A percentile compares a stretch with the other conserved stretches of the same genome.
Conservation (phyloP, 35 echinoderm and acorn worm genomes). For the Stichopus chloronotus region DNA sequence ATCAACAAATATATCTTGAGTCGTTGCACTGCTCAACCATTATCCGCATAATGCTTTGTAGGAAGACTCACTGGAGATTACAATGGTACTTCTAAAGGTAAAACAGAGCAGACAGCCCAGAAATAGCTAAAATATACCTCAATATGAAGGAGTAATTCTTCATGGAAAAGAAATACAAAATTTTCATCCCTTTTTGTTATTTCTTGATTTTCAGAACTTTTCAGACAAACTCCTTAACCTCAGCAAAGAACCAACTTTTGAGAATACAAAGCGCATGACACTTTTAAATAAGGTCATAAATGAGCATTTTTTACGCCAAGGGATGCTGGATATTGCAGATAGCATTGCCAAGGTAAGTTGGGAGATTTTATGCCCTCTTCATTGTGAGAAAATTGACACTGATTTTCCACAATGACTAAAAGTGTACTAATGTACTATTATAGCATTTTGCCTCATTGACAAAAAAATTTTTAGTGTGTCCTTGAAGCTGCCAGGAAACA, state of each 20-base stretch:
- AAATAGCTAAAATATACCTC: too few species aligned
- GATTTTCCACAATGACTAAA: too few species aligned
- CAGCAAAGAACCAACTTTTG: conserved; percentile 85
- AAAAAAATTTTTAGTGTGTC: background rate
- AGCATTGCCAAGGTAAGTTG: conserved; percentile 78
- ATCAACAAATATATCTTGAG: background rate
- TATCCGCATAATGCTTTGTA: background rate
- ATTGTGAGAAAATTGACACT: too few species aligned
- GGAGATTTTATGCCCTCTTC: background rate
- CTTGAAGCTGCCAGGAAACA: too few species aligned
- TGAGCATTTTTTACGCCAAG: conserved; percentile 93
- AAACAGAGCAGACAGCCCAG: too few species aligned
- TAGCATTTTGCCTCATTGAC: too few species aligned
- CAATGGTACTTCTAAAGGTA: background rate
- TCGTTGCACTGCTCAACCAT: background rate
- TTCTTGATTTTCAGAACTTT: conserved; percentile 96
- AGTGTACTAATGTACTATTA: too few species aligned
- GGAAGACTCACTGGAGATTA: background rate
- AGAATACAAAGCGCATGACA: conserved; percentile 70
- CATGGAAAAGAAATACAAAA: too few species aligned
- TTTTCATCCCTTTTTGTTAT: too few species aligned
- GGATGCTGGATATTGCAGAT: conserved; percentile 98
- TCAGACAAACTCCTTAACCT: conserved; percentile 74
- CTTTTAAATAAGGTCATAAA: conserved; percentile 89
- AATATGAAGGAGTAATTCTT: too few species aligned